phyloP scores from a whole-genome alignment of 2,113 vertebrate species.

The Aspidoscelis tigris region DNA sequence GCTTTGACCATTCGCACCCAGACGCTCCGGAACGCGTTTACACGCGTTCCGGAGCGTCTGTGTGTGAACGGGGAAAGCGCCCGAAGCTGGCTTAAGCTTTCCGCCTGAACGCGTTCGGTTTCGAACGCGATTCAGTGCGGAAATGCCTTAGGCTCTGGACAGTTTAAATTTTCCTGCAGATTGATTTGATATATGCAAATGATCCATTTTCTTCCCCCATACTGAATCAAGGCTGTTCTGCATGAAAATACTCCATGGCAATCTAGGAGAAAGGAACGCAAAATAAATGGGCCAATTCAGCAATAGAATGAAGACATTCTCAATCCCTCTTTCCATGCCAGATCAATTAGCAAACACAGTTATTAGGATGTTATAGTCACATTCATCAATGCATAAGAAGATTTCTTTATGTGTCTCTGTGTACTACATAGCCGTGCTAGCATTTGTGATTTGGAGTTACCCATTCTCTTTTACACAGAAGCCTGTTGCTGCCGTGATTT shows the following conservation, averaged over 20 bases:
- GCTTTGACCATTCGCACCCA: no score
- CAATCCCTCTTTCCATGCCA: neutral
- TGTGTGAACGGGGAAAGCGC: no score
- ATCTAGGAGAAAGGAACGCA: neutral
- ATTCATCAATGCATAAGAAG: neutral
- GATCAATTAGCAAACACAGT: neutral
- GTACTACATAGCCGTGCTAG: constrained; percentile 26
- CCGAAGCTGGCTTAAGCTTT: no score
- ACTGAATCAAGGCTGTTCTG: neutral
- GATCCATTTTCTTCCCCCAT: neutral
- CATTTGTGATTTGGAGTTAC: constrained; percentile 40
- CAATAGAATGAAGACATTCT: neutral
- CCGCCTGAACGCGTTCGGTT: no score
- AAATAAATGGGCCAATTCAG: neutral
- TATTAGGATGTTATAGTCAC: neutral
- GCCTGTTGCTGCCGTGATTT: constrained; percentile 48
- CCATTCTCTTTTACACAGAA: constrained; percentile 47
- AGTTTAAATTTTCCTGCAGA: no score
- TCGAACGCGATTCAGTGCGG: no score
- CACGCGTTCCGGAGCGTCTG: no score
- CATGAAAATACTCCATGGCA: neutral
- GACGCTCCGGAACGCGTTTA: no score
- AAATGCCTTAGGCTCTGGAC: no score
- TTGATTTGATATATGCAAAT: neutral
- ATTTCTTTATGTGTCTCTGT: neutral